Conservation (phyloP, 1,140 invertebrate species). For the Bombus soroeensis region DNA sequence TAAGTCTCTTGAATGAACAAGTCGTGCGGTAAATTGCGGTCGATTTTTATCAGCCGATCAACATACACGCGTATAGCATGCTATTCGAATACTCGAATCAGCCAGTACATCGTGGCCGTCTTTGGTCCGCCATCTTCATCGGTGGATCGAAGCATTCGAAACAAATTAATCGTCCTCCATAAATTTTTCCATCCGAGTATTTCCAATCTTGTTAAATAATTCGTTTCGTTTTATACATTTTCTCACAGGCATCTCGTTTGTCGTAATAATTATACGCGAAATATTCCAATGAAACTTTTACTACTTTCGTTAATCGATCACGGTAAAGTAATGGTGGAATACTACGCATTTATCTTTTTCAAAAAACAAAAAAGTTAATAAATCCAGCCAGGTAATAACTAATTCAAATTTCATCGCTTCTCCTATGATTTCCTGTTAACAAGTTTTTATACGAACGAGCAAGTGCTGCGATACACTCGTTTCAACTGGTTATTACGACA, state of each 20-base stretch:
- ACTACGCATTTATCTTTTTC: not conserved
- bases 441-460: not conserved
- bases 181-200: too few species aligned
- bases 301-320: not conserved
- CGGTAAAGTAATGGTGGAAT: not conserved
- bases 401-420: not conserved
- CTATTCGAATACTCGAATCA: not conserved
- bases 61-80: not conserved
- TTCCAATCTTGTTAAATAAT: not conserved
- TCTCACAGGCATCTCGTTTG: not conserved
- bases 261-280: not conserved
- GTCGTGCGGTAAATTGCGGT: constrained; percentile 22
- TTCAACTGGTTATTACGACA: not conserved
- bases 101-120: not conserved
- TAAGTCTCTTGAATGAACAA: constrained; percentile 47
- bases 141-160: not conserved
- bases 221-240: not conserved
- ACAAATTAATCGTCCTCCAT: not conserved
- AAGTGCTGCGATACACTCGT: too few species aligned
- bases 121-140: not conserved
- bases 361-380: not conserved
- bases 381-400: not conserved
- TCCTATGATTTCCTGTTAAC: too few species aligned
- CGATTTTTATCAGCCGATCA: constrained; percentile 35
- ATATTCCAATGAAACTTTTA: not conserved